These are phyloP conservation scores for Drosophila novamexicana DNA, from an alignment of 1,140 invertebrate species.

Conservation along the genomic window DNA sequence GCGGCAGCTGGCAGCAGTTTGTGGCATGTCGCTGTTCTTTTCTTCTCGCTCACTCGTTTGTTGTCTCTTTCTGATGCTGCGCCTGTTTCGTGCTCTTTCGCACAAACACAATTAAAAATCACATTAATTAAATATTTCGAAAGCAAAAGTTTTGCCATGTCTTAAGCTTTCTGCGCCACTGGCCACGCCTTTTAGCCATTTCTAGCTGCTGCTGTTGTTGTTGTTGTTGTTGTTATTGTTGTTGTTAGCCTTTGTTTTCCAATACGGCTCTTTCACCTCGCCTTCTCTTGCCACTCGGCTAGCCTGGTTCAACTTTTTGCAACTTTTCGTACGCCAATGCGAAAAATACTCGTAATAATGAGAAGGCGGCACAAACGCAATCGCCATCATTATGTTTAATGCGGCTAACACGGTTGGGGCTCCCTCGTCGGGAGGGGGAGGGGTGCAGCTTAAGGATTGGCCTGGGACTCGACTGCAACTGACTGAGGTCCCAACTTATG, in stretches of 20 bases:
- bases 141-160: slow-evolving; percentile 78
- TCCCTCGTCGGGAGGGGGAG: neutral
- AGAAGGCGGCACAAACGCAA: slow-evolving; percentile 54
- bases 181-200: slow-evolving; percentile 6
- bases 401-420: slow-evolving; percentile 53
- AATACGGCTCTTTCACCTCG: slow-evolving; percentile 29
- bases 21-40: slow-evolving; percentile 18
- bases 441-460: neutral
- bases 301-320: slow-evolving; percentile 59
- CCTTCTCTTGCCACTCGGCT: slow-evolving; percentile 4
- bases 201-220: neutral
- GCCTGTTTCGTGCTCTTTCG: neutral
- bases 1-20: slow-evolving; percentile 35
- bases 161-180: slow-evolving; percentile 67
- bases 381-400: slow-evolving; percentile 82
- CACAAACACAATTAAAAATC: slow-evolving; percentile 76
- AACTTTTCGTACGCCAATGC: slow-evolving; percentile 74
- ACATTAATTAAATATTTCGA: slow-evolving; percentile 82
- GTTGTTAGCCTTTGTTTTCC: slow-evolving; percentile 61
- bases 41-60: neutral
- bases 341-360: slow-evolving; percentile 74
- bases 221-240: slow-evolving; percentile 28
- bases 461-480: neutral
- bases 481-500: slow-evolving; percentile 54
- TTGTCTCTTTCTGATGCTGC: slow-evolving; percentile 8